Conservation (phyloP, 2,797 vertebrate species). For the Nyctibius grandis region DNA sequence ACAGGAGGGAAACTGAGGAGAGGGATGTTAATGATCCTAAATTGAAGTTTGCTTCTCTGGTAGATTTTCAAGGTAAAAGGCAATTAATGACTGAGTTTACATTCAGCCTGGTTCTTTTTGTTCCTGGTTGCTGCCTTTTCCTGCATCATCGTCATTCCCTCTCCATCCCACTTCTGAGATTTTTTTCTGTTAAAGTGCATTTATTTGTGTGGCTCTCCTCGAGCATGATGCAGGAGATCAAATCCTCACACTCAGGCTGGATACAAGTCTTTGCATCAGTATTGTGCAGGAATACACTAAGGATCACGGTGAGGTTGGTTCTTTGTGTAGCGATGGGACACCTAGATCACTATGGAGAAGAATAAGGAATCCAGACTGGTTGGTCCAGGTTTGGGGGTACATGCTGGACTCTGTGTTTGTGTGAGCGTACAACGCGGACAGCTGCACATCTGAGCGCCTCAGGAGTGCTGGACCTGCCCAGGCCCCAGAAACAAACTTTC, state of each 20-base stretch:
- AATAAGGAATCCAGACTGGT: not conserved
- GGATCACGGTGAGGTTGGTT: not conserved
- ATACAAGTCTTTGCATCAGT: not conserved
- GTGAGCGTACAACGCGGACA: rapidly evolving
- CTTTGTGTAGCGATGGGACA: not conserved
- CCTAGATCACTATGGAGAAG: rapidly evolving
- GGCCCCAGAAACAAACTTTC: not conserved
- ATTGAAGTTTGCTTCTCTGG: not conserved
- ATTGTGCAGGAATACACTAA: rapidly evolving
- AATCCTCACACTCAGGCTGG: no score
- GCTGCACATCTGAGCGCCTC: not conserved
- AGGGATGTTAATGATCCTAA: not conserved
- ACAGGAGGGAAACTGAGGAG: not conserved
- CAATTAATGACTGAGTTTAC: rapidly evolving
- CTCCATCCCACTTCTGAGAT: not conserved
- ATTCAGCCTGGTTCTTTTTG: not conserved
- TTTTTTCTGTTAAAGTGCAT: not conserved
- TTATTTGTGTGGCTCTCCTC: not conserved
- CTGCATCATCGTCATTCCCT: not conserved
- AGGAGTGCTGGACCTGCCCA: rapidly evolving
- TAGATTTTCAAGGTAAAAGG: not conserved
- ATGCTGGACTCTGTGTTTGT: rapidly evolving
- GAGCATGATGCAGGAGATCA: rapidly evolving
- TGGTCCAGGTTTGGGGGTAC: not conserved
- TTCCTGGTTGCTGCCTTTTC: not conserved